These are phyloP conservation scores for Crematogaster levior DNA, from an alignment of 2,888 invertebrate species.

Conservation along the genomic window DNA sequence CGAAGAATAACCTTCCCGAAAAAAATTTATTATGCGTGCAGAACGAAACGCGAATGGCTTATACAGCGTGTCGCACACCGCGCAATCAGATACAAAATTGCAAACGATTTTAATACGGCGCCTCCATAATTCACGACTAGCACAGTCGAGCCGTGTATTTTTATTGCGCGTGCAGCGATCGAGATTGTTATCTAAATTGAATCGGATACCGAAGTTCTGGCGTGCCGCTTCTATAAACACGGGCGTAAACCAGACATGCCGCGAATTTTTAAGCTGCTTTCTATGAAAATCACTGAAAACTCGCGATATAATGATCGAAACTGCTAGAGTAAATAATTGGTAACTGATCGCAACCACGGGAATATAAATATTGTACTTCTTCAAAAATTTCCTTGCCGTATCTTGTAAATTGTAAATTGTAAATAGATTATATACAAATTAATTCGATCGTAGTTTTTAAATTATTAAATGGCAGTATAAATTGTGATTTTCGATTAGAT, in stretches of 20 bases:
- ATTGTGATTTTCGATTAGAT: neutral
- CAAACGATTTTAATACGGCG: slow-evolving; percentile 72
- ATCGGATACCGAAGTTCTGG: slow-evolving; percentile 63
- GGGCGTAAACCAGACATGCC: slow-evolving; percentile 53
- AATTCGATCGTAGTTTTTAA: neutral
- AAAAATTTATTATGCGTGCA: slow-evolving; percentile 54
- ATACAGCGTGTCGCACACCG: slow-evolving; percentile 42
- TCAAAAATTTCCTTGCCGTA: neutral
- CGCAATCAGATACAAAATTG: slow-evolving; percentile 74
- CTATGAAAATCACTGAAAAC: slow-evolving; percentile 72
- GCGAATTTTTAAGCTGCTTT: slow-evolving; percentile 74
- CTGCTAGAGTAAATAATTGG: slow-evolving; percentile 26
- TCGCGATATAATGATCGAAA: slow-evolving; percentile 67
- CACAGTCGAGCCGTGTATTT: slow-evolving; percentile 66
- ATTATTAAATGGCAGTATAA: neutral
- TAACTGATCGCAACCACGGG: too few relatives aligned
- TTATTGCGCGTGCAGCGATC: slow-evolving; percentile 74
- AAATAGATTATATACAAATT: neutral
- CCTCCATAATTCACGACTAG: slow-evolving; percentile 71
- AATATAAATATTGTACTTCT: slow-evolving; percentile 3
- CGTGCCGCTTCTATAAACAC: slow-evolving; percentile 75
- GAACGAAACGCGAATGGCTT: slow-evolving; percentile 59
- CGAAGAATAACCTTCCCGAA: slow-evolving; percentile 49
- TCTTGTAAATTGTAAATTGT: too few relatives aligned
- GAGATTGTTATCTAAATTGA: slow-evolving; percentile 83